Evolutionary conservation across 2,797 vertebrate species (phyloP).

Genomic region (Chaetophractus vellerosus): DNA sequence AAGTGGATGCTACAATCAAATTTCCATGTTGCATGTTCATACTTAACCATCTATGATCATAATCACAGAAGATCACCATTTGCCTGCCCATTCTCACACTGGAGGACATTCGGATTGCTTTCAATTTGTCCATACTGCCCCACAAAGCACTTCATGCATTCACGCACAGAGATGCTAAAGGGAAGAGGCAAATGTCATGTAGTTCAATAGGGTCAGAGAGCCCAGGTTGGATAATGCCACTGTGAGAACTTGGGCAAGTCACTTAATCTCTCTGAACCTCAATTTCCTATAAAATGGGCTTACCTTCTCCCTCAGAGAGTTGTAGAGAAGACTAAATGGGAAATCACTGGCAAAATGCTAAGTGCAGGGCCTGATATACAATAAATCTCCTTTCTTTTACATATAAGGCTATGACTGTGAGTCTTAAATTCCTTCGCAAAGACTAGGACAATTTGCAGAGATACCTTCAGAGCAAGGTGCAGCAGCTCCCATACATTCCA

Average conservation of each 20-base stretch:
- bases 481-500: background rate
- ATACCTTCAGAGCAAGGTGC: background rate
- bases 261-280: constrained; percentile 52
- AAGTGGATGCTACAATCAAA: background rate
- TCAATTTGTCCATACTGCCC: background rate
- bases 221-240: background rate
- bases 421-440: background rate
- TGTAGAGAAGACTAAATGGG: background rate
- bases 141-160: background rate
- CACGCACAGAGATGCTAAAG: background rate
- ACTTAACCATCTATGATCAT: too few relatives aligned
- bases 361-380: background rate
- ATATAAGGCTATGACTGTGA: background rate
- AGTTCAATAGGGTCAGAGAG: background rate
- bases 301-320: background rate
- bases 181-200: background rate
- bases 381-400: background rate
- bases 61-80: background rate
- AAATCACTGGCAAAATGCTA: background rate
- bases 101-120: background rate
- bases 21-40: background rate
- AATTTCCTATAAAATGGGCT: background rate
- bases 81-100: background rate
- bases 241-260: background rate
- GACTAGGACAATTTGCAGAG: background rate